A percentile compares a stretch with the other conserved stretches of the same genome.
Conservation (phyloP, 2,113 vertebrate species). For the Aspiorhynchus laticeps region DNA sequence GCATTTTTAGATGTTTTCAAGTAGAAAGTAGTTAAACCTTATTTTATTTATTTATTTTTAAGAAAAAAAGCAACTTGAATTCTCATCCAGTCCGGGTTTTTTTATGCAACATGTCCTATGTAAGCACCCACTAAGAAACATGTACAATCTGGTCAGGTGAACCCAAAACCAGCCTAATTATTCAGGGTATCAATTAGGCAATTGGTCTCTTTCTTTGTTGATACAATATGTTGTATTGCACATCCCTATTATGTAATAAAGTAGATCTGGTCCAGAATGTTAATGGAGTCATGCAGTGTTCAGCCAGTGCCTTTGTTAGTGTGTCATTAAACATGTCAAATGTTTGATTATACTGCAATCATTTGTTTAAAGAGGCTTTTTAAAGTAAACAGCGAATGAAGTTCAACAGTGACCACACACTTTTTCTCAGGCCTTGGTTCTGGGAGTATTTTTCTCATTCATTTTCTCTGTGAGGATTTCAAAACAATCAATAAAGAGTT, state of each 20-base stretch:
- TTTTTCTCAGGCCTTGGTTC: background rate
- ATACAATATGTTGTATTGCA: background rate
- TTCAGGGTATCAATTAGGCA: background rate
- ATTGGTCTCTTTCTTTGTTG: background rate
- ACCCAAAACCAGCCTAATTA: background rate
- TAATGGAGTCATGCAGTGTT: slow-evolving; percentile 11
- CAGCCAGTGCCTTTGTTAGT: slow-evolving; percentile 11
- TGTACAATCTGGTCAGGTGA: background rate
- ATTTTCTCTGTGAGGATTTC: background rate
- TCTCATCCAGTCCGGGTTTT: too few relatives aligned
- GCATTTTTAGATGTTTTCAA: background rate
- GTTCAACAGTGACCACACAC: background rate
- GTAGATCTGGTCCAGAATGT: slow-evolving; percentile 13
- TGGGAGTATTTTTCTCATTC: background rate
- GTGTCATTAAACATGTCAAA: slow-evolving; percentile 18
- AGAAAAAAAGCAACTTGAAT: too few relatives aligned
- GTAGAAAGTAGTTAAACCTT: background rate
- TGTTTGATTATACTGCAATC: slow-evolving; percentile 5
- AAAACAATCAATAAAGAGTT: background rate
- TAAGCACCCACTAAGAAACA: background rate
- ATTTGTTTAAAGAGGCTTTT: slow-evolving; percentile 5
- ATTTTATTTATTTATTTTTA: too few relatives aligned
- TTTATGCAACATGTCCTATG: background rate
- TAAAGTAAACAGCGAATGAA: background rate
- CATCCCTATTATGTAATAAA: background rate